Evolutionary conservation across 2,888 invertebrate species (phyloP).

Genomic region (Caenorhabditis sp.): DNA sequence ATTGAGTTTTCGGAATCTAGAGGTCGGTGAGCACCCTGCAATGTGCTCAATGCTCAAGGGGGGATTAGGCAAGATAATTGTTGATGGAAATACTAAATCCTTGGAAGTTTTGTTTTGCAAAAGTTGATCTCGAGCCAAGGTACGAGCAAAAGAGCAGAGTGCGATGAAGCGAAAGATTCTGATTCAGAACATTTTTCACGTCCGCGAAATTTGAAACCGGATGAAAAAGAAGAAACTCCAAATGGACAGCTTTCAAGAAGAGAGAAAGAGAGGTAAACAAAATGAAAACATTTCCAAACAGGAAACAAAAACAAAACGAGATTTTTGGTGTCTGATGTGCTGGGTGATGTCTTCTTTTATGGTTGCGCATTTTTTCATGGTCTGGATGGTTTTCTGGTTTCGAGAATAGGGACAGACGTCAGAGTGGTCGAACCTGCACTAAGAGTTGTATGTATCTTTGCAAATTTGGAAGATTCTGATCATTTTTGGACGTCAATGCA

Average conservation of each 20-base stretch:
- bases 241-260: neutral
- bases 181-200: slow-evolving; percentile 5
- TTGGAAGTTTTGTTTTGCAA: slow-evolving; percentile 1
- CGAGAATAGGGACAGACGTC: neutral
- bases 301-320: slow-evolving; percentile 12
- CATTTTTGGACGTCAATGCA: too few species aligned
- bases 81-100: neutral
- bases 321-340: slow-evolving; percentile 25
- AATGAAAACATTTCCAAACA: neutral
- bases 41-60: slow-evolving; percentile 16
- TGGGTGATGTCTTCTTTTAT: neutral
- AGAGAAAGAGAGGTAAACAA: neutral
- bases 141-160: slow-evolving; percentile 2
- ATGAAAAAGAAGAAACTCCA: neutral
- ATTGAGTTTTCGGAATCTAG: slow-evolving; percentile 12
- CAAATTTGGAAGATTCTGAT: neutral
- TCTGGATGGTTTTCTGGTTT: slow-evolving; percentile 20
- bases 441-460: neutral
- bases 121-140: neutral
- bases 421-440: neutral
- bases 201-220: neutral
- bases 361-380: neutral
- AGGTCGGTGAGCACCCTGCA: slow-evolving; percentile 9
- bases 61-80: neutral
- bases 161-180: neutral